Base-by-base conservation (phyloP, 1,140 invertebrate species). In the Rhagoletis zephyria region DNA sequence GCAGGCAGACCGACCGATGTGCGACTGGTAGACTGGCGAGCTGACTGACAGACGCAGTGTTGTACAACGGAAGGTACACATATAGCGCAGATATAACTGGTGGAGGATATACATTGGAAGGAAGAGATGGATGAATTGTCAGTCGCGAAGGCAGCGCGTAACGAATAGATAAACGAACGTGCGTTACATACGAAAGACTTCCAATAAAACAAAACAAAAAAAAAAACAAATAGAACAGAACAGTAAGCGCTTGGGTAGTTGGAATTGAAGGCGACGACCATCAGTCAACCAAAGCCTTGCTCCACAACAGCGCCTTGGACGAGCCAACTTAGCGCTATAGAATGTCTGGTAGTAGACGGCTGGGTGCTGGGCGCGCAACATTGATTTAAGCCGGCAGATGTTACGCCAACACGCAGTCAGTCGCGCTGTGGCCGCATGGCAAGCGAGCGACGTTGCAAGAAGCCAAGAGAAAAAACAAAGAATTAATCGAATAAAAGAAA, bases 141-240 rank as follows among this genome's bases (percentile, higher is more conserved):
- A 30, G 51, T 81, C n/a, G 48, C 74, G 74, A 19, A 51, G 74
- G 51, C 45, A 81, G 74, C 48, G 74, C 48, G 19, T 81, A 81
- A 56, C 74, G 74, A 81, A 81, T 59, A 56, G 48, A 51, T 81
- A 81, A 81, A 81, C 74, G 74, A 56, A 56, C 74, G 48, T 81
- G 74, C 74, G 48, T 81, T 81, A 59, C 19, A 81, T 59, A 81
- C n/a, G 45, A n/a, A 45, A 51, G 70, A n/a, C 2, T 16, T 16
- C 16, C 63, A 64, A 64, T 42, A 67, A 67, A 67, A 42, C 40
- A 40, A 74, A 16, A 4, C 40, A 6, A 74, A n/a, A 2, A 16
- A 48, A 48, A 42, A 42, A 40, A 48, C 0, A 74, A 74, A 51
- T 48, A 51, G 42, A 1, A 19, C n/a, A 7, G 3, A 4, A 48